These are phyloP conservation scores for Nebria salina DNA, from an alignment of 2,888 invertebrate genomes.

Conservation along the genomic window DNA sequence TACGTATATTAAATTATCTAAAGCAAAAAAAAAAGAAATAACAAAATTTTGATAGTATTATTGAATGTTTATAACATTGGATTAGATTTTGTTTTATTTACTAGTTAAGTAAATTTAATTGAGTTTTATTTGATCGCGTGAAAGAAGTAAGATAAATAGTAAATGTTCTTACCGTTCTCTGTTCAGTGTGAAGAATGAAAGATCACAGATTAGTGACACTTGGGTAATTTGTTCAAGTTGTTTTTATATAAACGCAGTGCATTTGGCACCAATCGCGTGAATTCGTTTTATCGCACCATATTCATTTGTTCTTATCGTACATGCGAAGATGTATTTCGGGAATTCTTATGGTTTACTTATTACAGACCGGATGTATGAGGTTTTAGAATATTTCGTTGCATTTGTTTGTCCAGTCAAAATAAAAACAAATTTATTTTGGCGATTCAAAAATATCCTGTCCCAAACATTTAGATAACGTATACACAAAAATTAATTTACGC, in stretches of 20 bases:
- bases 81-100: too few species aligned
- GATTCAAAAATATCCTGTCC: not conserved
- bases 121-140: too few species aligned
- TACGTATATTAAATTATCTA: too few species aligned
- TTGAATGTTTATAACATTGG: too few species aligned
- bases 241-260: not conserved
- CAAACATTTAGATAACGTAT: too few species aligned
- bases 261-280: conserved; percentile 3
- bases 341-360: conserved; percentile 3
- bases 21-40: too few species aligned
- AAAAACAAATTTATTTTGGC: not conserved
- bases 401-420: not conserved
- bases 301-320: not conserved
- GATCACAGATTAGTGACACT: not conserved
- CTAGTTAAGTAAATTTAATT: too few species aligned
- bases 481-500: too few species aligned
- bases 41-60: too few species aligned
- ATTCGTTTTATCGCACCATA: not conserved
- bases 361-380: conserved; percentile 1
- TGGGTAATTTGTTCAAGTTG: conserved; percentile 1
- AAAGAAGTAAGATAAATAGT: not conserved
- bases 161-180: conserved; percentile 10
- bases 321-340: conserved; percentile 11
- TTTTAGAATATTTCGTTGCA: not conserved
- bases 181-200: not conserved